A percentile compares a stretch with the other conserved stretches of the same genome.
These are phyloP conservation scores for Syrrhaptes paradoxus DNA, from an alignment of 2,113 vertebrate species.

Conservation along the genomic window DNA sequence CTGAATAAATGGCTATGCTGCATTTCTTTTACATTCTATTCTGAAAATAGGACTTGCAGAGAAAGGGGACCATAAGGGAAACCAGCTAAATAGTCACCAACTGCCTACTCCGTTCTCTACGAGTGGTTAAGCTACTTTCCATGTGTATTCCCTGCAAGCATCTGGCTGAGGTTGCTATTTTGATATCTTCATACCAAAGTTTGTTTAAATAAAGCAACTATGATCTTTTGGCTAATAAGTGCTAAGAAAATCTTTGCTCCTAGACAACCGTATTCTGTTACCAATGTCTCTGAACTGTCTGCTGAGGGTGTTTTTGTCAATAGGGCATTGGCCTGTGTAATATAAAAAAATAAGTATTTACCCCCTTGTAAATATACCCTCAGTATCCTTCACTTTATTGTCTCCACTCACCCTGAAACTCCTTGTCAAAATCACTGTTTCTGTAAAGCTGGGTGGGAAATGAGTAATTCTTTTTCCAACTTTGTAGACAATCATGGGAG, in stretches of 20 bases:
- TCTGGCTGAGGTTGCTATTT: conserved; percentile 10
- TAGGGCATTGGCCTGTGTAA: background rate
- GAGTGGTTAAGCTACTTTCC: background rate
- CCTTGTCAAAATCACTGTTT: background rate
- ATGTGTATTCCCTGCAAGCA: background rate
- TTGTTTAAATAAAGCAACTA: conserved; percentile 35
- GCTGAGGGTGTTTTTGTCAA: background rate
- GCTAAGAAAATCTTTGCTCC: conserved; percentile 28
- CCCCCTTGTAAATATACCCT: background rate
- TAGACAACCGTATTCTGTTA: background rate
- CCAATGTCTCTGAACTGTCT: background rate
- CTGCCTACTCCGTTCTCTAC: background rate
- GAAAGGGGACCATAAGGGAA: background rate
- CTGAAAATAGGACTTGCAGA: background rate
- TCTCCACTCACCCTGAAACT: background rate
- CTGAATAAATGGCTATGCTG: background rate
- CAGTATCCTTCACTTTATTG: background rate
- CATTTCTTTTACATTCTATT: background rate
- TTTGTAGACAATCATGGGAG: background rate
- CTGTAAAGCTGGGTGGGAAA: background rate
- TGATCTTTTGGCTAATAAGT: background rate
- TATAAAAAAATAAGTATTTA: background rate
- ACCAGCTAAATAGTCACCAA: background rate
- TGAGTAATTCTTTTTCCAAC: background rate
- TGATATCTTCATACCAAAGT: background rate